Conservation (phyloP, 2,888 invertebrate species). For the Odontomyia ornata region DNA sequence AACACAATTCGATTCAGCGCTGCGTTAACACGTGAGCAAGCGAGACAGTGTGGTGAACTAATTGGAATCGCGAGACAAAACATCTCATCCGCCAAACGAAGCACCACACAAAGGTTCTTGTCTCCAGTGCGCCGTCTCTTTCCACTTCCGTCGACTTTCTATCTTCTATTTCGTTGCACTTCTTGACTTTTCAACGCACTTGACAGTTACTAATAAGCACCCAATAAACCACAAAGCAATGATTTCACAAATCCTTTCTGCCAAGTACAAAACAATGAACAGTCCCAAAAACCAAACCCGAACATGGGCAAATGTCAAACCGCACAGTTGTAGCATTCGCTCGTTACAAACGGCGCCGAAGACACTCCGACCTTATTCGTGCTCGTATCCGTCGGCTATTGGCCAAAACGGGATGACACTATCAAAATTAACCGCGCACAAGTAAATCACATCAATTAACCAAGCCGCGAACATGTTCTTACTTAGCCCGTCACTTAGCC, state of each 20-base stretch:
- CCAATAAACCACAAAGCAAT: neutral
- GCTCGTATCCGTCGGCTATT: neutral
- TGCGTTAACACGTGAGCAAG: neutral
- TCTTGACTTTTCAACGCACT: slow-evolving; percentile 40
- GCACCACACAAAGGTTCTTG: slow-evolving; percentile 30
- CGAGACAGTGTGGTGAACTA: slow-evolving; percentile 18
- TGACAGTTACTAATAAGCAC: slow-evolving; percentile 2
- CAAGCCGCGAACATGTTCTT: no score
- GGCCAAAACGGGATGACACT: neutral
- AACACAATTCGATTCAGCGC: neutral
- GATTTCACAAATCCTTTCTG: neutral
- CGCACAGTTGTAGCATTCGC: neutral
- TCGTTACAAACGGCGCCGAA: neutral
- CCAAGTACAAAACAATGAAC: no score
- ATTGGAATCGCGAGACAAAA: neutral
- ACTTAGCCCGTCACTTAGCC: neutral
- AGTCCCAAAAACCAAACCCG: neutral
- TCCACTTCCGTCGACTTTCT: neutral
- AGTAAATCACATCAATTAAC: neutral
- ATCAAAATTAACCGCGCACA: neutral
- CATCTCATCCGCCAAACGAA: neutral
- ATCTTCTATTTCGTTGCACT: neutral
- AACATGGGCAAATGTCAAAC: neutral
- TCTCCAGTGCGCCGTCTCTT: slow-evolving; percentile 6
- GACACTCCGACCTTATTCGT: neutral